Percentiles rank a stretch among this genome's conserved stretches.
Conservation (phyloP, 1,140 invertebrate species). For the Eumaeus atala region DNA sequence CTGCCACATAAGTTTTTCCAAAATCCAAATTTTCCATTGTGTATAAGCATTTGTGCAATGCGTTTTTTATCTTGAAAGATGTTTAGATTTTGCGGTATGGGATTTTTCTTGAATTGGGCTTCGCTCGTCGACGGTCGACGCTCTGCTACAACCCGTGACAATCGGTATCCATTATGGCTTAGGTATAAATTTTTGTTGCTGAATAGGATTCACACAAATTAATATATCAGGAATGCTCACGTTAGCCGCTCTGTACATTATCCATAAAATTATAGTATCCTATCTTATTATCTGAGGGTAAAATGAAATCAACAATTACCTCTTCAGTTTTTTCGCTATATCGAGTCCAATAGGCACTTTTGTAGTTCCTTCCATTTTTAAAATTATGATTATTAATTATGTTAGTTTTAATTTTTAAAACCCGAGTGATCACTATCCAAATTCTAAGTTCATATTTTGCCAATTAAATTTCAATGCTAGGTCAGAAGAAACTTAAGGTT, state of each 20-base stretch:
- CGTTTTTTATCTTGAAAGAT: slow-evolving; percentile 10
- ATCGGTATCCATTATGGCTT: slow-evolving; percentile 24
- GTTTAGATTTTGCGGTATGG: slow-evolving; percentile 21
- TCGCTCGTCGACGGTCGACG: slow-evolving; percentile 18
- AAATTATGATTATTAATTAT: background rate
- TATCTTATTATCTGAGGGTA: slow-evolving; percentile 13
- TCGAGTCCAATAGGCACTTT: slow-evolving; percentile 23
- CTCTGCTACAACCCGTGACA: slow-evolving; percentile 17
- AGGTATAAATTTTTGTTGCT: slow-evolving; percentile 19
- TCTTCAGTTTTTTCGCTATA: slow-evolving; percentile 11
- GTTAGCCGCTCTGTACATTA: slow-evolving; percentile 23
- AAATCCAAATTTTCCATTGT: background rate
- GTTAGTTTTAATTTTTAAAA: slow-evolving; percentile 19
- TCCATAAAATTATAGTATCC: slow-evolving; percentile 24
- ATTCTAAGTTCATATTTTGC: slow-evolving; percentile 22
- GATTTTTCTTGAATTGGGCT: slow-evolving; percentile 24
- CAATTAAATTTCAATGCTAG: slow-evolving; percentile 23
- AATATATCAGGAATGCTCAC: slow-evolving; percentile 24
- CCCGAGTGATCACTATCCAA: slow-evolving; percentile 28
- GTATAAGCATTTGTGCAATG: slow-evolving; percentile 1
- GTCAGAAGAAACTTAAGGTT: slow-evolving; percentile 21
- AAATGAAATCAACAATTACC: background rate
- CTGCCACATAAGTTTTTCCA: background rate
- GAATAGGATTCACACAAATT: slow-evolving; percentile 6
- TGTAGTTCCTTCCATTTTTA: slow-evolving; percentile 25